These are phyloP conservation scores for Athalia rosae DNA, from an alignment of 2,888 invertebrate genomes.

Conservation along the genomic window DNA sequence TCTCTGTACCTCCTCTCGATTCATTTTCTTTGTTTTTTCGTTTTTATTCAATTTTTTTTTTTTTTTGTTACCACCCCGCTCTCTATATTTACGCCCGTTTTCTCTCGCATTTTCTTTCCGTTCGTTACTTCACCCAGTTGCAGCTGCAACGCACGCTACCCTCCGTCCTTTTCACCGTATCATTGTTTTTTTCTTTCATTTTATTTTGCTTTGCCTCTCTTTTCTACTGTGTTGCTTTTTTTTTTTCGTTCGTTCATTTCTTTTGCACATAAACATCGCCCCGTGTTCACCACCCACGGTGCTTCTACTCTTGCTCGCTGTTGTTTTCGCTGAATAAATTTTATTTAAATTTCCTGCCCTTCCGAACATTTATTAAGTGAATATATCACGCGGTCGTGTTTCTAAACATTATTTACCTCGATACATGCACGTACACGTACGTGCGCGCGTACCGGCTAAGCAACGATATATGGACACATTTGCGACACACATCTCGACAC, in stretches of 20 bases:
- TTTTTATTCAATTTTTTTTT: constrained; percentile 42
- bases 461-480: neutral
- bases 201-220: constrained; percentile 42
- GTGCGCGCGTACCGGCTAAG: neutral
- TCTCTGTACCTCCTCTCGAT: neutral
- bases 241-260: constrained; percentile 42
- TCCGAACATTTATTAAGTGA: constrained; percentile 66
- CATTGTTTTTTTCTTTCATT: constrained; percentile 35
- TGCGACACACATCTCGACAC: neutral
- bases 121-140: constrained; percentile 45
- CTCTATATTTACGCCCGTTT: constrained; percentile 32
- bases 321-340: constrained; percentile 65
- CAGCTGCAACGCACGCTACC: neutral
- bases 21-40: constrained; percentile 46
- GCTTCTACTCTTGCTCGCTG: constrained; percentile 48
- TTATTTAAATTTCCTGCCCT: constrained; percentile 65
- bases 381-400: constrained; percentile 57
- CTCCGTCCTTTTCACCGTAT: constrained; percentile 15
- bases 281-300: constrained; percentile 49
- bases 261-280: constrained; percentile 57
- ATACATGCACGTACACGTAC: too few relatives aligned
- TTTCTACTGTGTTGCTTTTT: constrained; percentile 49
- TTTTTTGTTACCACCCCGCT: constrained; percentile 23
- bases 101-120: constrained; percentile 20
- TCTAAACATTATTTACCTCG: neutral